Conservation (phyloP, 2,888 invertebrate genomes). For the Gymnocheta viridis region DNA sequence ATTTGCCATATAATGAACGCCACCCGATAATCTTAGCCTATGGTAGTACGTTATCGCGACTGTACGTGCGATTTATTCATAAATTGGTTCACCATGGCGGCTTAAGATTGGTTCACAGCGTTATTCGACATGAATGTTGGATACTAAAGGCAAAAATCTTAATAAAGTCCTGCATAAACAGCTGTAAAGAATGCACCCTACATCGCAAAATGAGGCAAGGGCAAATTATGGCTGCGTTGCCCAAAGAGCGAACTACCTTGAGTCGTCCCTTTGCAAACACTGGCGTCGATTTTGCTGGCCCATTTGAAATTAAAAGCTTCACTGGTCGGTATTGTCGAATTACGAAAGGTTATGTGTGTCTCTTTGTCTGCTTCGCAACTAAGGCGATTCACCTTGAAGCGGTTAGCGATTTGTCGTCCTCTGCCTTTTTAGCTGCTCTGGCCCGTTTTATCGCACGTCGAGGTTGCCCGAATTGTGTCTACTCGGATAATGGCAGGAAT, state of each 20-base stretch:
- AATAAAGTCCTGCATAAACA: neutral
- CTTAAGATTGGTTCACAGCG: neutral
- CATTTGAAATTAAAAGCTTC: no score
- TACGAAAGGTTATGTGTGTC: neutral
- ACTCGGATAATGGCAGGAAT: neutral
- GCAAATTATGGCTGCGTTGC: no score
- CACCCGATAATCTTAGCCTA: no score
- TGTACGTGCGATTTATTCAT: slow-evolving; percentile 1
- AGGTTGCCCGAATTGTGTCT: neutral
- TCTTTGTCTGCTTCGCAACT: neutral
- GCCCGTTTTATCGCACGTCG: neutral
- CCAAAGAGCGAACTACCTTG: no score
- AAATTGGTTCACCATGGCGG: neutral
- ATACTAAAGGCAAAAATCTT: neutral
- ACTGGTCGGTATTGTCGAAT: no score
- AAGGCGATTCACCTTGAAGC: neutral
- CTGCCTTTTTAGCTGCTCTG: no score
- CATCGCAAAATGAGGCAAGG: no score
- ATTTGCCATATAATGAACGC: neutral
- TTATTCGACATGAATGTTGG: slow-evolving; percentile 1
- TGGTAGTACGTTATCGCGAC: neutral
- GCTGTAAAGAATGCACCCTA: no score
- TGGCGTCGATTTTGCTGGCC: no score
- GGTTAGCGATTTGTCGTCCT: no score
- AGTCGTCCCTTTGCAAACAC: no score